phyloP scores from a whole-genome alignment of 2,113 vertebrate genomes.

The Myxocyprinus asiaticus region DNA sequence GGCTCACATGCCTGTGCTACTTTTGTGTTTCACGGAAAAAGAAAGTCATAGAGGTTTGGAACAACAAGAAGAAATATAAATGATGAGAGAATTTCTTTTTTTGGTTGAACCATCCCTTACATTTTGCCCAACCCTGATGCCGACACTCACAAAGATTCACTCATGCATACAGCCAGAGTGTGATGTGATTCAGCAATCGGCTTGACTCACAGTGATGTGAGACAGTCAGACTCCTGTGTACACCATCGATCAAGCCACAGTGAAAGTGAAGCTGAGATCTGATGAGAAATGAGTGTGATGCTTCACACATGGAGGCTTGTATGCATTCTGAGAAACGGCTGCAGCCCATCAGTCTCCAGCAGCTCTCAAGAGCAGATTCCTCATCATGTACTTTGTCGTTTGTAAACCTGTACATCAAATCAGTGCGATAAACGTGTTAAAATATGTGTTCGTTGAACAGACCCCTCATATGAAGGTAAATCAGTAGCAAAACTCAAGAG shows the following conservation, averaged over 20 bases:
- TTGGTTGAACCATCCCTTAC: too few relatives aligned
- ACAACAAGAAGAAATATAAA: too few relatives aligned
- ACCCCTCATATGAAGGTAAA: too few relatives aligned
- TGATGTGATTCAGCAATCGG: slow-evolving; percentile 29
- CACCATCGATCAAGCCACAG: slow-evolving; percentile 72
- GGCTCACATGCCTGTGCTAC: too few relatives aligned
- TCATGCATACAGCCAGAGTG: background rate
- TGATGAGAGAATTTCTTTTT: too few relatives aligned
- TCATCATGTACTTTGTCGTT: slow-evolving; percentile 18
- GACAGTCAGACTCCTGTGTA: slow-evolving; percentile 54
- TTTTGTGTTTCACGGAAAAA: too few relatives aligned
- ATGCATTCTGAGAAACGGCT: slow-evolving; percentile 58
- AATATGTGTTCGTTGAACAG: too few relatives aligned
- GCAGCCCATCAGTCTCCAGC: slow-evolving; percentile 39
- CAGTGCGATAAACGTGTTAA: background rate
- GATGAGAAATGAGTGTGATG: slow-evolving; percentile 75
- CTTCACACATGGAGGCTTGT: slow-evolving; percentile 44
- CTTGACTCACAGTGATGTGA: slow-evolving; percentile 45
- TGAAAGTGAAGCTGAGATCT: slow-evolving; percentile 70
- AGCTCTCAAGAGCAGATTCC: slow-evolving; percentile 22
- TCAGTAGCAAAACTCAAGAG: too few relatives aligned
- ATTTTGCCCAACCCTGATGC: too few relatives aligned
- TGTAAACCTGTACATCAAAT: slow-evolving; percentile 1
- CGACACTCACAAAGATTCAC: background rate
- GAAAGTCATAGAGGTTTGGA: too few relatives aligned